Conservation (phyloP, 2,113 vertebrate genomes). For the Parotia lawesii region DNA sequence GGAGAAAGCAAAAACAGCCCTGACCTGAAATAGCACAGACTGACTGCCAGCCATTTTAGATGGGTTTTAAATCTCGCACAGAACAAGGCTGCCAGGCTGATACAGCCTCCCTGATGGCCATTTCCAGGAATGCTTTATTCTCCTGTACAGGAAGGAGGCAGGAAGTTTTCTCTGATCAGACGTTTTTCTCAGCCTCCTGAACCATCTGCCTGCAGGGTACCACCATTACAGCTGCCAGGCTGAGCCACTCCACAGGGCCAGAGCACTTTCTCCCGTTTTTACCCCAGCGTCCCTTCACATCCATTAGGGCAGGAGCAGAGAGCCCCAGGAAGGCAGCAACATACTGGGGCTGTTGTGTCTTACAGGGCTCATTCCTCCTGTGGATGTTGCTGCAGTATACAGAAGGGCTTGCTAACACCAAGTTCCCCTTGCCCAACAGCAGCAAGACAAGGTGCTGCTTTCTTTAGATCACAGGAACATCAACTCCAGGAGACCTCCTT, state of each 20-base stretch:
- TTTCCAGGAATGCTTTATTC: neutral
- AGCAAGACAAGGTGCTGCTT: neutral
- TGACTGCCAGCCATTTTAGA: neutral
- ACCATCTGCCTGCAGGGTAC: neutral
- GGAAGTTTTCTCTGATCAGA: neutral
- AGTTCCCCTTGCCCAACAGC: neutral
- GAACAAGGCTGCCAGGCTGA: neutral
- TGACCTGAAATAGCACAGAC: neutral
- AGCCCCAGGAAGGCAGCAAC: neutral
- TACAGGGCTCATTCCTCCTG: neutral
- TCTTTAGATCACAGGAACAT: neutral
- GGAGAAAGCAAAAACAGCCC: neutral
- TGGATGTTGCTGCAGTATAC: neutral
- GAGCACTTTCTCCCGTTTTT: neutral
- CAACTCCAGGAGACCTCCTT: fast-evolving
- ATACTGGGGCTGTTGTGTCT: neutral
- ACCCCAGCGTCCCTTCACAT: neutral
- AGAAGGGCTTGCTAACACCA: neutral
- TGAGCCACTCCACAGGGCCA: neutral
- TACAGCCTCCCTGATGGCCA: neutral
- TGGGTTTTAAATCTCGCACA: neutral
- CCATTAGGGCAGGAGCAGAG: too few species aligned
- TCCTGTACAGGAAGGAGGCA: neutral
- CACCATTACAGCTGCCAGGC: neutral
- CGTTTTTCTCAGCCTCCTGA: neutral